Percentiles rank a stretch among this genome's conserved stretches.
Evolutionary conservation across 1,140 invertebrate species (phyloP).

Genomic region (Scaptomyza graminum): DNA sequence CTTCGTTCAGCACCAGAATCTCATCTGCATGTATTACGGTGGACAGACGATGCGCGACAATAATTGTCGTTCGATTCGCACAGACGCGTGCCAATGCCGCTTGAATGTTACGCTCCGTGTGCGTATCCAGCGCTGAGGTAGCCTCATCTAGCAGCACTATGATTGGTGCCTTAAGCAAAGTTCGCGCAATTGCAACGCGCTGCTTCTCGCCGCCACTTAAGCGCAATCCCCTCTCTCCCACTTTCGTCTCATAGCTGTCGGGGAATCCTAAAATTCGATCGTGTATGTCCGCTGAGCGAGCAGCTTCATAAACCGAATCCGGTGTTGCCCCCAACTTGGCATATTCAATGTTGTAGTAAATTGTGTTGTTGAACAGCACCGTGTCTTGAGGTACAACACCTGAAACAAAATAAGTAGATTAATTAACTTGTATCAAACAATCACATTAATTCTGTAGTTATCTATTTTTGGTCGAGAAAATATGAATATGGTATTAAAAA

Average conservation of each 20-base stretch:
- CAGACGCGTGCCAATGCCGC: slow-evolving; percentile 90
- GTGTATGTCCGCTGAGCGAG: slow-evolving; percentile 96
- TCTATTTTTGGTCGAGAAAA: too few species aligned
- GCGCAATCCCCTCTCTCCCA: slow-evolving; percentile 91
- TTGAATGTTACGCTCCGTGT: slow-evolving; percentile 94
- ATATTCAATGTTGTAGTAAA: slow-evolving; percentile 98
- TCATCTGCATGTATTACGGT: slow-evolving; percentile 97
- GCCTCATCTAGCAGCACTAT: slow-evolving; percentile 96
- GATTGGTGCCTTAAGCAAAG: slow-evolving; percentile 93
- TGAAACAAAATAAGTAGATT: slow-evolving; percentile 1
- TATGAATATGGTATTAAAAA: too few species aligned
- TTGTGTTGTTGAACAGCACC: slow-evolving; percentile 97
- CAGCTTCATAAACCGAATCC: slow-evolving; percentile 94
- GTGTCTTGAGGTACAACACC: slow-evolving; percentile 99
- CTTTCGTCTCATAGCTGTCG: slow-evolving; percentile 93
- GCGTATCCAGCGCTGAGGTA: slow-evolving; percentile 93
- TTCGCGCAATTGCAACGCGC: slow-evolving; percentile 94
- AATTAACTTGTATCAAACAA: slow-evolving; percentile 1
- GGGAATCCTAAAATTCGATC: slow-evolving; percentile 95
- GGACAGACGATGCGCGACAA: slow-evolving; percentile 96
- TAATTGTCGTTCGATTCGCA: slow-evolving; percentile 94
- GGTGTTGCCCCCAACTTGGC: slow-evolving; percentile 91
- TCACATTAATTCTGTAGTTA: too few species aligned
- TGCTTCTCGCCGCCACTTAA: slow-evolving; percentile 97
- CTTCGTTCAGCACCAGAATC: slow-evolving; percentile 95